A percentile compares a stretch with the other conserved stretches of the same genome.
Conservation (phyloP, 2,888 invertebrate species). For the Chydorus sphaericus region DNA sequence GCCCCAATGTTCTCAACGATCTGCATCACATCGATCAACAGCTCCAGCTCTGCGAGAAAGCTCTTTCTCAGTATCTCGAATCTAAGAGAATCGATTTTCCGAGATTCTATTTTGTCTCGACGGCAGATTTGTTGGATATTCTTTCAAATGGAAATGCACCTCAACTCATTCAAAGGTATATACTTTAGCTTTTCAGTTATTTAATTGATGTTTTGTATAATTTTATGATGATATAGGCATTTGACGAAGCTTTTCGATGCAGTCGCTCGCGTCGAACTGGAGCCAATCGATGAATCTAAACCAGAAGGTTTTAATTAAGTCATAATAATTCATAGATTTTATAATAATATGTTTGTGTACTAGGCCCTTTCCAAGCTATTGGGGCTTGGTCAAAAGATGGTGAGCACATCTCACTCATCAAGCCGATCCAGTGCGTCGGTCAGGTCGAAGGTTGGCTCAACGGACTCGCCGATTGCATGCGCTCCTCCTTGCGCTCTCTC, state of each 20-base stretch:
- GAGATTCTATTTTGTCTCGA: constrained; percentile 92
- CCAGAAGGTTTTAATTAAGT: no score
- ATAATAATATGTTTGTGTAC: no score
- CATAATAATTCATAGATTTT: no score
- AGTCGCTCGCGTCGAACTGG: constrained; percentile 69
- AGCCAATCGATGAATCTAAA: constrained; percentile 18
- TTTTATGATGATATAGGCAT: constrained; percentile 53
- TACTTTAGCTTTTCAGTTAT: no score
- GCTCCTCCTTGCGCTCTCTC: constrained; percentile 61
- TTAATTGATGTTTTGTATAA: no score
- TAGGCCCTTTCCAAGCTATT: constrained; percentile 34
- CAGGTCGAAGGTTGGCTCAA: constrained; percentile 87
- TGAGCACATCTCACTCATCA: constrained; percentile 72
- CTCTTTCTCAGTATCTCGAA: constrained; percentile 89
- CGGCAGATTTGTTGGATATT: constrained; percentile 85
- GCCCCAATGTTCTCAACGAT: constrained; percentile 58
- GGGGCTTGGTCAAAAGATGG: constrained; percentile 93
- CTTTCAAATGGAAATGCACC: constrained; percentile 92
- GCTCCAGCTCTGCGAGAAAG: constrained; percentile 85
- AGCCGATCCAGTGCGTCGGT: constrained; percentile 66
- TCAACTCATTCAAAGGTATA: constrained; percentile 48
- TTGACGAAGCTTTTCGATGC: constrained; percentile 91
- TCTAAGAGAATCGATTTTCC: constrained; percentile 92
- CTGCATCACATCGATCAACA: constrained; percentile 71
- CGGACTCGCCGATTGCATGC: constrained; percentile 70